Base-by-base conservation (phyloP, 2,797 vertebrate species). In the Myotis myotis region DNA sequence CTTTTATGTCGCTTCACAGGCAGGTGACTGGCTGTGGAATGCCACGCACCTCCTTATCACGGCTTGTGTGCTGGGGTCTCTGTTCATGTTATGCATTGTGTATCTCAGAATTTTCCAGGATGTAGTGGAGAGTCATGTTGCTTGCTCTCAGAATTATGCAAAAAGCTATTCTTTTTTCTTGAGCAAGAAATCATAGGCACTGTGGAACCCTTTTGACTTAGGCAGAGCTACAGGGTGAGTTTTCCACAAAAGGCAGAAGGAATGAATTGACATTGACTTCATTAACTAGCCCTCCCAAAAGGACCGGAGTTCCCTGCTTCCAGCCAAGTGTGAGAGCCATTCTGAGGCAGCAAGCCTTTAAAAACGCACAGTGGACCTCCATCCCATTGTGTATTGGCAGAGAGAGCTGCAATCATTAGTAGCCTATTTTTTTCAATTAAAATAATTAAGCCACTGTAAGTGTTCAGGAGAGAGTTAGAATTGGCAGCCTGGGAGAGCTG, bases 61-160 rank as follows among this genome's bases (percentile, higher is more conserved):
- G 1, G 94, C 60, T 84, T 89, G 78, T 75, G 87, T 96, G 96
- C 95, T 96, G 95, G 82, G 95, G 38, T 85, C 82, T 51, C 90
- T 88, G 71, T 97, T 95, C 93, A 76, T 83, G 30, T 87, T 33
- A 81, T 66, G 30, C 36, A 64, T 84, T 93, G 92, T 89, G 41
- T 94, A 49, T 75, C 66, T 93, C 10, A 0, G 81, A 96, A 89
- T 97, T 96, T 93, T 96, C 89, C 82, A 84, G 87, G 53, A 86
- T 66, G 82, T 94, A 85, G 75, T 72, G 30, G 87, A 87, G 89
- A 94, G 78, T 53, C 92, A 8, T 78, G 82, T 91, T 72, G 94
- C 85, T 95, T 79, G 57, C 87, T 92, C 94, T 96, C 89, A 81
- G 81, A 93, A 91, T 95, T 92, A 96, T 72, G 91, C 85, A 90